Evolutionary conservation across 2,797 vertebrate species (phyloP).

Genomic region (Myotis vivesi): DNA sequence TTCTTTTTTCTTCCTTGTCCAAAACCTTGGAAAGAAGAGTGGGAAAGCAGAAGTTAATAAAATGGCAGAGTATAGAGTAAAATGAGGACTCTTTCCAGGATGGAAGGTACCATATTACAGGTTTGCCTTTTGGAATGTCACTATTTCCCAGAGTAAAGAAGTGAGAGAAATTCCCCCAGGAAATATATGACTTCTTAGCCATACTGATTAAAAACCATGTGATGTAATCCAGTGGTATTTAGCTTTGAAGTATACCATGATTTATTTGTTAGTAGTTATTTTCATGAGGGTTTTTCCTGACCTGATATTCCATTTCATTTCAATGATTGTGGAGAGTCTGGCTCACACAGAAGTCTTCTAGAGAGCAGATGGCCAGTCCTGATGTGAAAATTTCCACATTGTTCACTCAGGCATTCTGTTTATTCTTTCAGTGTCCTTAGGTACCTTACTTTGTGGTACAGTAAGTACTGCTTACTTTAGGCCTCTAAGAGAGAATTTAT

Average conservation of each 20-base stretch:
- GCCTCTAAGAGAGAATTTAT: background rate
- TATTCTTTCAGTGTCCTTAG: background rate
- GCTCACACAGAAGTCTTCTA: background rate
- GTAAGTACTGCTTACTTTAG: background rate
- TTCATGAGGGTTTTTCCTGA: background rate
- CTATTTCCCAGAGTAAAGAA: background rate
- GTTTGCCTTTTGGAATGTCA: background rate
- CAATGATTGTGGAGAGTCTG: background rate
- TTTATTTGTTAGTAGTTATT: background rate
- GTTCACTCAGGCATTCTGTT: background rate
- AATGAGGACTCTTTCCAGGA: background rate
- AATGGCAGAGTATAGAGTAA: background rate
- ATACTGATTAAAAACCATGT: background rate
- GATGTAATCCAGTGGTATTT: background rate
- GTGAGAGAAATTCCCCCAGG: background rate
- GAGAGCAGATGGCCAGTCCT: background rate
- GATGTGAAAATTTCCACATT: background rate
- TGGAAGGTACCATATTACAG: background rate
- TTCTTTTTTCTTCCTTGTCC: constrained; percentile 18
- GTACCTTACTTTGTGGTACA: background rate
- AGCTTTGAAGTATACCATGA: background rate
- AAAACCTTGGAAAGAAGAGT: constrained; percentile 18
- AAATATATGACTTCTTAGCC: background rate
- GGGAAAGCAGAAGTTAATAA: constrained; percentile 22
- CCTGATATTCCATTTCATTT: background rate